phyloP scores from a whole-genome alignment of 1,140 invertebrate genomes.

The Saccostrea cuccullata region DNA sequence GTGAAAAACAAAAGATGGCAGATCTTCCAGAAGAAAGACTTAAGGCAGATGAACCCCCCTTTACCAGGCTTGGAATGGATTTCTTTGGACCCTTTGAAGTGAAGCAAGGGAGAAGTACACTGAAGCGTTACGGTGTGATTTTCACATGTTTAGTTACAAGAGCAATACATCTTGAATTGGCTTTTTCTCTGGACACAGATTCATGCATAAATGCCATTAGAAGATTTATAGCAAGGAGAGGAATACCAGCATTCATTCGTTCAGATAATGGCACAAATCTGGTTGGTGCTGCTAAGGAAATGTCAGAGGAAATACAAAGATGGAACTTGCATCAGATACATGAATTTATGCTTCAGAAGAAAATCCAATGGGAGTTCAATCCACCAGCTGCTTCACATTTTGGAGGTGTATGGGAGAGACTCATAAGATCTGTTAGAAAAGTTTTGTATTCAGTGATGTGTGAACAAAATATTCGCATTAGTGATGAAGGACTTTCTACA shows the following conservation, averaged over 20 bases:
- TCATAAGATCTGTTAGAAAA: slow-evolving; percentile 71
- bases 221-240: slow-evolving; percentile 57
- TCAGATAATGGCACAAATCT: slow-evolving; percentile 62
- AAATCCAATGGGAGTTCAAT: slow-evolving; percentile 78
- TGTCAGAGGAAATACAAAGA: slow-evolving; percentile 52
- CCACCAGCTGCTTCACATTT: slow-evolving; percentile 63
- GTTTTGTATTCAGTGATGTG: slow-evolving; percentile 54
- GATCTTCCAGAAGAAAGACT: slow-evolving; percentile 60
- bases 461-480: slow-evolving; percentile 43
- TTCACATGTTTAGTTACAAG: slow-evolving; percentile 46
- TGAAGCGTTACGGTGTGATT: slow-evolving; percentile 51
- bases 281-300: slow-evolving; percentile 61
- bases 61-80: slow-evolving; percentile 56
- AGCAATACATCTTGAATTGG: slow-evolving; percentile 56
- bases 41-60: slow-evolving; percentile 54
- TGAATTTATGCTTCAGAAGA: slow-evolving; percentile 30
- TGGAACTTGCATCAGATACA: slow-evolving; percentile 58
- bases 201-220: slow-evolving; percentile 55
- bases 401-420: slow-evolving; percentile 68
- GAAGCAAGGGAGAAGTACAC: slow-evolving; percentile 44
- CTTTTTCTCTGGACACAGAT: slow-evolving; percentile 51
- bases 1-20: slow-evolving; percentile 57
- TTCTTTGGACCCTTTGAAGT: slow-evolving; percentile 61
- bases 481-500: slow-evolving; percentile 56
- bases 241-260: slow-evolving; percentile 49